Conservation (phyloP, 2,888 invertebrate species). For the Pollenia amentaria region DNA sequence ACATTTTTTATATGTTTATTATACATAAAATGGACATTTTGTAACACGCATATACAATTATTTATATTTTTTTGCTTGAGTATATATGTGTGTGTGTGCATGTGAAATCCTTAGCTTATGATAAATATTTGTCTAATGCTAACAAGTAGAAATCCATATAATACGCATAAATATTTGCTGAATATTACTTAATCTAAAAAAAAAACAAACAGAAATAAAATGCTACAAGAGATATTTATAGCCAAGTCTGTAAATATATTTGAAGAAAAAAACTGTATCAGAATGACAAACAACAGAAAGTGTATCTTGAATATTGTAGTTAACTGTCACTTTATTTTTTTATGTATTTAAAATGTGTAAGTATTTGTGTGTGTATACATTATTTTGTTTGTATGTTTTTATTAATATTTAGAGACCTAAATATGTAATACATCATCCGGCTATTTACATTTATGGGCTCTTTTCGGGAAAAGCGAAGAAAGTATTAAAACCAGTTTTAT, state of each 20-base stretch:
- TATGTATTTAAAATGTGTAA: background rate
- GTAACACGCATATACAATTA: background rate
- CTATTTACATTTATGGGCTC: background rate
- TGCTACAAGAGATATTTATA: background rate
- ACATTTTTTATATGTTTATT: background rate
- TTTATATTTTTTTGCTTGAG: background rate
- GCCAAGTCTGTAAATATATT: background rate
- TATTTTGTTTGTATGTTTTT: background rate
- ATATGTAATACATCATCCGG: background rate
- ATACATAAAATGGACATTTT: constrained; percentile 3
- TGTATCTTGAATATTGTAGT: constrained; percentile 2
- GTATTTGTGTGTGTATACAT: background rate
- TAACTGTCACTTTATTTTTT: constrained; percentile 24
- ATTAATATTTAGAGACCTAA: background rate
- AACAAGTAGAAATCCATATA: constrained; percentile 59
- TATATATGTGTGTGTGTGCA: background rate
- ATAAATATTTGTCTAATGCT: constrained; percentile 67
- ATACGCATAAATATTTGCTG: constrained; percentile 59
- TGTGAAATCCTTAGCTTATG: constrained; percentile 43
- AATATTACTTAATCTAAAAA: constrained; percentile 15
- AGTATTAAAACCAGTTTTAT: too few relatives aligned
- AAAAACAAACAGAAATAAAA: background rate
- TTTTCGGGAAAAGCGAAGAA: too few relatives aligned
- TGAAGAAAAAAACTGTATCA: background rate
- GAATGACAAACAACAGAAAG: background rate